Evolutionary conservation across 2,888 invertebrate species (phyloP), one percentile per base, ranked within the genome.

Genomic region (Vannuccia rotundouncinata): DNA sequence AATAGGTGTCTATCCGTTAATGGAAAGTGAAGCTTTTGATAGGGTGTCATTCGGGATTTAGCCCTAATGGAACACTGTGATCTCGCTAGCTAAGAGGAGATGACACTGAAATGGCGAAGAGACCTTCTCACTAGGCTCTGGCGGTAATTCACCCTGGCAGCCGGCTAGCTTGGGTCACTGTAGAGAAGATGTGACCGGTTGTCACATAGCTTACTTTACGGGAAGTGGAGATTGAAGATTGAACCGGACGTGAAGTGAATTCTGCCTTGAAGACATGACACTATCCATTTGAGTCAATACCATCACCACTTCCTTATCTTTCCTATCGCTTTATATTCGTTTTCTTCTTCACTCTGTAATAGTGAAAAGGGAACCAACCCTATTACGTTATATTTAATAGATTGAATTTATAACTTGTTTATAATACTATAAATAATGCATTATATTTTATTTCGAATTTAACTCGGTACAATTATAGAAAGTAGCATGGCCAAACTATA

Each of bases 201-300:
- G 66, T 66, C 66, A 66, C 25, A 66, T 22, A 66, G 66, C 66
- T 66, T 66, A 66, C 66, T 66, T 66, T 66, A 22, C 22, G 66
- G 66, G 25, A 66, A 66, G 66, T 66, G 66, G 25, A 22, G 66
- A 66, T 22, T 22, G 2, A 27, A 5, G 66, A 66, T 66, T 66
- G 66, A 22, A 66, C 25, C 66, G 66, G 66, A 66, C 66, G 66
- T 66, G 66, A 66, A 66, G 66, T 66, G 66, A 66, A 66, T 66
- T 66, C 66, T 66, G 66, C 66, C 66, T 66, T 66, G 66, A 66
- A 66, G 66, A 66, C 66, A 66, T 66, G 66, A 66, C 66, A 66
- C 66, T 66, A 17, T 27, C 66, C 25, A 66, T 66, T 66, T 66
- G 13, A 66, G 13, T 66, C 22, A 66, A 66, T 66, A 2, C 66